Base-by-base conservation (phyloP, 2,113 vertebrate genomes). In the Solea solea region DNA sequence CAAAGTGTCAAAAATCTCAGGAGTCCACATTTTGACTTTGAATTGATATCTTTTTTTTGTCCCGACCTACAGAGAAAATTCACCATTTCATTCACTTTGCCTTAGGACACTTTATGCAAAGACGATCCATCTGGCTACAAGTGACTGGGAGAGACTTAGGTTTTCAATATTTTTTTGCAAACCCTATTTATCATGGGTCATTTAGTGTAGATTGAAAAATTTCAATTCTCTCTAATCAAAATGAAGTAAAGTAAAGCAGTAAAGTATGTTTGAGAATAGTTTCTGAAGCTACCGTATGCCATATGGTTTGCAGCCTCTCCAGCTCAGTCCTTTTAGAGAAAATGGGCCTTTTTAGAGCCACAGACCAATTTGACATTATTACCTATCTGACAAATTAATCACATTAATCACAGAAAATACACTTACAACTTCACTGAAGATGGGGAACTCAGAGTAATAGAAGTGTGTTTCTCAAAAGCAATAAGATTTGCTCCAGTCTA, bases 401-500 rank as follows among this genome's bases (percentile, higher is more conserved):
- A 60, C 79, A 89, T 74, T 82, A 71, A 85, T 82, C 63, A 60
- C 79, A 85, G 86, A 84, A 83, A 83, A 76, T 14, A 64, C 71
- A 85, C 78, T 90, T 84, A 80, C 86, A 68, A 93, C 88, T 88
- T 71, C 34, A 1, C 73, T 42, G 69, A 86, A 81, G 89, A 91
- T 78, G 81, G 86, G 71, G 78, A 86, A 80, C 84, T 85, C 44
- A 57, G 81, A 51, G 83, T 83, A 88, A 91, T 86, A 75, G 73
- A 81, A 92, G 80, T 88, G 89, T 77, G 87, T 85, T 87, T 86
- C 88, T 12, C 15, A 58, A 41, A 89, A 79, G 87, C 84, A 74
- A 69, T 76, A 85, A 88, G 85, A 86, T 91, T 94, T 93, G 92
- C 92, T 80, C 82, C 75, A 72, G 59, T 89, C 93, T 91, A 92